These are phyloP conservation scores for Trachurus trachurus DNA, from an alignment of 2,797 vertebrate species.

Conservation along the genomic window DNA sequence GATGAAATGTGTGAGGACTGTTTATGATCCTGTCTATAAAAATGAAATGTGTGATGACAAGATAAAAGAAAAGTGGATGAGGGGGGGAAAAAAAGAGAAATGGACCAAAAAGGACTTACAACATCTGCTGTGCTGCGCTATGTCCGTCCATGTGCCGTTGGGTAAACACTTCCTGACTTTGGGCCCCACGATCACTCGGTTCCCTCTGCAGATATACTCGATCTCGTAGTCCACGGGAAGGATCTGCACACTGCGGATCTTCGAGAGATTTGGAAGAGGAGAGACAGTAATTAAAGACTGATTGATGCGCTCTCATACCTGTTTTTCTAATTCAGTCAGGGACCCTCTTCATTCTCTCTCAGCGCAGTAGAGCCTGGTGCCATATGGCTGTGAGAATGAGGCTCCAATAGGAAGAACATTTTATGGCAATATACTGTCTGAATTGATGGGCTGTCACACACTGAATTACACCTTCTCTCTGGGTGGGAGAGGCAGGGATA, in stretches of 20 bases:
- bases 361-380: not conserved
- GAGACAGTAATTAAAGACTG: constrained; percentile 38
- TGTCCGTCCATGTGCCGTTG: constrained; percentile 94
- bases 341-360: constrained; percentile 31
- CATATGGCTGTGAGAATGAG: constrained; percentile 52
- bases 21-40: not conserved
- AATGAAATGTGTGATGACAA: not conserved
- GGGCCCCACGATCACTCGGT: constrained; percentile 92
- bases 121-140: constrained; percentile 90
- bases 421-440: constrained; percentile 22
- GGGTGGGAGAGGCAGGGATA: not conserved
- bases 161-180: constrained; percentile 94
- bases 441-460: constrained; percentile 45
- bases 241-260: constrained; percentile 93
- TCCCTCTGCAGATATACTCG: constrained; percentile 94
- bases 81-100: not conserved
- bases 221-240: constrained; percentile 96
- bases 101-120: constrained; percentile 83
- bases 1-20: not conserved
- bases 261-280: constrained; percentile 20
- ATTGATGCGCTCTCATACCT: constrained; percentile 48
- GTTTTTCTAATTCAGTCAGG: constrained; percentile 27
- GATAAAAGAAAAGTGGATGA: not conserved
- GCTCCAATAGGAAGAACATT: constrained; percentile 26
- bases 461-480: constrained; percentile 35